Evolutionary conservation across 2,888 invertebrate species (phyloP), one percentile per base, ranked within the genome.

Genomic region (Hermodice carunculata): DNA sequence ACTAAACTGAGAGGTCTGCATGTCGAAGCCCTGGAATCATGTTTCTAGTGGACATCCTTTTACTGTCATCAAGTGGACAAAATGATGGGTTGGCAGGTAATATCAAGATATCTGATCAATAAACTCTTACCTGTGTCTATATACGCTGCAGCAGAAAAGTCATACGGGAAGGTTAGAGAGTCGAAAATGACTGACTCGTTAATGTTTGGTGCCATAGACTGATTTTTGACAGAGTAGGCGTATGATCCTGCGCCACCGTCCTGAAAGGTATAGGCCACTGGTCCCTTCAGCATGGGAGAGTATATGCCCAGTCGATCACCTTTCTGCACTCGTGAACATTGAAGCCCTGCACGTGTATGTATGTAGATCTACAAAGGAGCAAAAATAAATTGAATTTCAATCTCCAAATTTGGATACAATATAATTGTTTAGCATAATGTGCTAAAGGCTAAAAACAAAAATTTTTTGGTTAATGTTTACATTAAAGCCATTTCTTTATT

Each of bases 141-240:
- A 31, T 54, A 61, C 17, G 61, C 61, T 14, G 61, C 61, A 8
- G 61, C 61, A 3, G 61, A 61, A 49, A 61, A 61, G 32, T 29
- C 32, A 34, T 61, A 61, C 1, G 61, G 61, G 44, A 32, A 61
- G 24, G 46, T 28, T 43, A 61, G 61, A 2, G 46, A n/a, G 53
- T 61, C 61, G 32, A 61, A 61, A 24, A 19, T 11, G 24, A 54
- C 42, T 22, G 6, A 42, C n/a, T 31, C 8, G 24, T 37, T 37
- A 17, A 32, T 8, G 24, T 31, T 8, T 1, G 54, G 43, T 24
- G 19, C 17, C 11, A 2, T 46, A 3, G 22, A 5, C 6, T 24
- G 17, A 3, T 43, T 28, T 5, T 5, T 28, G 11, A 43, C 46
- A 8, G 29, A 31, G 44, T 54, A 37, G 1, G 24, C 31, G 17